Conservation (phyloP, 2,113 vertebrate genomes). For the Tinamus guttatus region DNA sequence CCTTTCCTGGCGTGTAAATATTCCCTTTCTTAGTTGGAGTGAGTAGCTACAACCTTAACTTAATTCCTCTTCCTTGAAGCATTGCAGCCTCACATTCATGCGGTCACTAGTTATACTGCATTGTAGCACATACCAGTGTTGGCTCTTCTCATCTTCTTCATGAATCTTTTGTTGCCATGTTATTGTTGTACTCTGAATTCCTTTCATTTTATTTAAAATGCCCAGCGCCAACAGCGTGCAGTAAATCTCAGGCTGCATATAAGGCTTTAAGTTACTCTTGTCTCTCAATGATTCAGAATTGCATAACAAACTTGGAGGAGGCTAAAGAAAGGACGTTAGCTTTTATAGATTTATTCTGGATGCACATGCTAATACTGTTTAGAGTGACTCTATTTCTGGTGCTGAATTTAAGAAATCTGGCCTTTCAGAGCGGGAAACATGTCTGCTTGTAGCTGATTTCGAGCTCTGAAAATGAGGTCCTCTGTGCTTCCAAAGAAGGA, state of each 20-base stretch:
- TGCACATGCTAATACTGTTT: background rate
- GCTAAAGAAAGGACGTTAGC: background rate
- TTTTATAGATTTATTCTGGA: background rate
- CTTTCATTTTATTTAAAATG: background rate
- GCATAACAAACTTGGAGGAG: background rate
- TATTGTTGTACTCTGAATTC: background rate
- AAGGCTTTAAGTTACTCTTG: background rate
- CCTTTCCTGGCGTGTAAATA: background rate
- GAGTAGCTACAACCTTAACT: background rate
- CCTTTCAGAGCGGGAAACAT: background rate
- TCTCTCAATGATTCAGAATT: background rate
- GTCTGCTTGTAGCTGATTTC: rapidly evolving
- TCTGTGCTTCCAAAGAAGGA: background rate
- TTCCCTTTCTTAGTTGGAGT: background rate
- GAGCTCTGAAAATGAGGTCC: background rate
- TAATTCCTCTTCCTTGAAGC: background rate
- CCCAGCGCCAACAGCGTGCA: background rate
- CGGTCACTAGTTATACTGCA: rapidly evolving
- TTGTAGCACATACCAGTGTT: background rate
- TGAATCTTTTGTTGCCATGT: background rate
- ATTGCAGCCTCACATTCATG: background rate
- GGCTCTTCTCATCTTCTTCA: background rate
- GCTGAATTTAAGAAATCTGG: background rate
- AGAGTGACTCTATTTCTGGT: background rate
- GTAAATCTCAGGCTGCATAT: background rate